These are phyloP conservation scores for Dinoponera quadriceps DNA, from an alignment of 1,140 invertebrate species.

Conservation along the genomic window DNA sequence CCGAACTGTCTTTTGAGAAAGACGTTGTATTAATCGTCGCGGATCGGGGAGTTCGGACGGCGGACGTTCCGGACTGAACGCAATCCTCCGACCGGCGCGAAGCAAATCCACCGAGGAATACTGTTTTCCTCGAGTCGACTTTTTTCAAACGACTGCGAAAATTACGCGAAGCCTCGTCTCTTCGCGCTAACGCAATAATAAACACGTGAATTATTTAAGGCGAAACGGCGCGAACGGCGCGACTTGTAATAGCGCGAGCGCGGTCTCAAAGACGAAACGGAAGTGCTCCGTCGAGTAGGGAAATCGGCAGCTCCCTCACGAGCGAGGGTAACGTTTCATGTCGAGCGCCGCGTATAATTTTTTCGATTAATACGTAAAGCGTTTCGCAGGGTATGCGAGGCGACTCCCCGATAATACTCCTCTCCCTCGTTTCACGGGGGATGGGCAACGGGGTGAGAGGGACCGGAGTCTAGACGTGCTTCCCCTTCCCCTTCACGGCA, in stretches of 20 bases:
- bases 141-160: background rate
- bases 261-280: slow-evolving; percentile 11
- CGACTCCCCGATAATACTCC: slow-evolving; percentile 57
- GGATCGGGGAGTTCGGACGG: too few species aligned
- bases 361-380: slow-evolving; percentile 64
- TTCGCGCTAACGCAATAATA: slow-evolving; percentile 11
- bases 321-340: slow-evolving; percentile 43
- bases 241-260: background rate
- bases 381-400: background rate
- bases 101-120: too few species aligned
- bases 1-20: too few species aligned
- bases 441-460: slow-evolving; percentile 27
- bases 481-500: background rate
- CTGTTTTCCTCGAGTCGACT: background rate
- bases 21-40: too few species aligned
- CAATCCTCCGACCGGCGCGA: too few species aligned
- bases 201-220: slow-evolving; percentile 36
- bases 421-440: slow-evolving; percentile 48
- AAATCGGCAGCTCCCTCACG: slow-evolving; percentile 21
- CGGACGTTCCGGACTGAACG: too few species aligned
- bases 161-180: background rate
- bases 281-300: slow-evolving; percentile 35
- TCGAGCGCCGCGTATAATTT: slow-evolving; percentile 52
- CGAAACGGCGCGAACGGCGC: background rate
- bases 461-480: slow-evolving; percentile 70